A percentile compares a stretch with the other conserved stretches of the same genome.
phyloP scores from a whole-genome alignment of 2,888 invertebrate genomes.

The Caenorhabditis doughertyi region DNA sequence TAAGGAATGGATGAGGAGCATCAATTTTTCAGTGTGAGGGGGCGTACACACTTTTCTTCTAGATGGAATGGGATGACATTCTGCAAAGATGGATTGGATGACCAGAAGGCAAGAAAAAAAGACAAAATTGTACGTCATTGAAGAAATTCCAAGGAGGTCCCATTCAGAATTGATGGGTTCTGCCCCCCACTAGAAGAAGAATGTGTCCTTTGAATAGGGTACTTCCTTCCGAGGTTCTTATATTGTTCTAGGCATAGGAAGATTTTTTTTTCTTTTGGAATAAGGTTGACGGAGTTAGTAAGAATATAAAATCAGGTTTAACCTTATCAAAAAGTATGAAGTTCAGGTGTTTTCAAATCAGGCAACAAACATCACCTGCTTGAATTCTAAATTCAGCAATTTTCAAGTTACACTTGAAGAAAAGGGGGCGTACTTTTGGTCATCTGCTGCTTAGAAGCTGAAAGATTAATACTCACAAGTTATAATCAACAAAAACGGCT shows the following conservation, averaged over 20 bases:
- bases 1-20: slow-evolving; percentile 31
- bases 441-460: neutral
- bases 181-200: neutral
- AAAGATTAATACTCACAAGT: too few relatives aligned
- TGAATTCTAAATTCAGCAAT: slow-evolving; percentile 1
- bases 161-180: slow-evolving; percentile 49
- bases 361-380: slow-evolving; percentile 41
- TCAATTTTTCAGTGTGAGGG: slow-evolving; percentile 59
- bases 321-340: neutral
- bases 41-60: slow-evolving; percentile 50
- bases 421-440: slow-evolving; percentile 16
- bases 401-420: neutral
- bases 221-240: slow-evolving; percentile 3
- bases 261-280: too few relatives aligned
- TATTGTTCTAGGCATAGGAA: neutral
- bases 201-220: slow-evolving; percentile 36
- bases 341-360: slow-evolving; percentile 12
- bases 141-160: slow-evolving; percentile 36
- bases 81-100: slow-evolving; percentile 56
- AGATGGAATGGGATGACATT: slow-evolving; percentile 39
- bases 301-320: neutral
- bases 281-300: neutral
- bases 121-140: slow-evolving; percentile 24
- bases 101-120: slow-evolving; percentile 23
- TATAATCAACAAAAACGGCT: too few relatives aligned